These are phyloP conservation scores for Spizaetus ornatus DNA, from an alignment of 2,113 vertebrate genomes.

Conservation along the genomic window DNA sequence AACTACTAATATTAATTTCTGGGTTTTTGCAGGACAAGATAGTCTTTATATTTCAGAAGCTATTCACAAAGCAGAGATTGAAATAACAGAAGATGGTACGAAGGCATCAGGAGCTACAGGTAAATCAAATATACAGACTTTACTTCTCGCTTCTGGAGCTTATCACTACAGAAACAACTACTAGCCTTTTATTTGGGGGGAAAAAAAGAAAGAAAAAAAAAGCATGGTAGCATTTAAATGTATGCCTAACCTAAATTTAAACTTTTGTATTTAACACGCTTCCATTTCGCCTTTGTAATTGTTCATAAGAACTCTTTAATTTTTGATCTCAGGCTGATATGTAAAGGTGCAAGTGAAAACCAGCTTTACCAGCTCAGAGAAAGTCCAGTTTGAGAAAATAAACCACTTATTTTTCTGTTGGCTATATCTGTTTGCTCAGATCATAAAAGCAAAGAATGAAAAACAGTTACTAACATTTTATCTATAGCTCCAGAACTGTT, in stretches of 20 bases:
- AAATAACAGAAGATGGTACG: constrained; percentile 85
- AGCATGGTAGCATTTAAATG: not conserved
- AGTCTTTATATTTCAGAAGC: constrained; percentile 86
- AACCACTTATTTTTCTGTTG: not conserved
- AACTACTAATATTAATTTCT: not conserved
- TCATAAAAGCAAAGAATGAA: not conserved
- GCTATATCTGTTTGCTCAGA: not conserved
- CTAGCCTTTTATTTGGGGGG: not conserved
- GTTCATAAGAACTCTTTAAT: not conserved
- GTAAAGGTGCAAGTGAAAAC: not conserved
- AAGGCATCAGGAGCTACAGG: constrained; percentile 84
- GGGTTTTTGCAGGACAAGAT: constrained; percentile 70
- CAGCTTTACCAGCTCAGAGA: not conserved
- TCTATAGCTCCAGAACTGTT: not conserved
- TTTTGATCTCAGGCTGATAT: not conserved
- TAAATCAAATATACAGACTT: constrained; percentile 23
- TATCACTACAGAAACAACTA: not conserved
- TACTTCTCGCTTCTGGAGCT: not conserved
- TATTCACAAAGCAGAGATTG: constrained; percentile 84
- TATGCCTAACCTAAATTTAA: not conserved
- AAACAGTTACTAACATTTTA: not conserved
- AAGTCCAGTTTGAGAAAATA: not conserved
- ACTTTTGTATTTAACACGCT: not conserved
- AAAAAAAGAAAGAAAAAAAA: not conserved
- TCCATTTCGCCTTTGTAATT: not conserved